Base-by-base conservation (phyloP, 1,140 invertebrate species). In the Drosophila melanica region DNA sequence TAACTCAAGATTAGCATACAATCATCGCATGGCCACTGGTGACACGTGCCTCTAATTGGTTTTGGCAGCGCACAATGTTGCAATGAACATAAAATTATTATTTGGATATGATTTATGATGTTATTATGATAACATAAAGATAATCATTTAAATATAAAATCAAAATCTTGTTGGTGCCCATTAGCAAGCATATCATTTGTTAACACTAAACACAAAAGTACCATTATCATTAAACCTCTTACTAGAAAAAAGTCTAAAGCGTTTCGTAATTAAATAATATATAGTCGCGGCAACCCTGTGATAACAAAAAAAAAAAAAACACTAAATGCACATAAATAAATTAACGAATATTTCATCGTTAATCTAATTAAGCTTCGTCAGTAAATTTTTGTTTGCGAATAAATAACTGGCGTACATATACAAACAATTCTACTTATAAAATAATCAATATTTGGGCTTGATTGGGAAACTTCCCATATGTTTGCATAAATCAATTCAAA, bases 1-100 rank as follows among this genome's bases (percentile, higher is more conserved):
- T 23, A 53, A 50, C 35, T n/a, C 33, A 27, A 51, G 23, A 44
- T 44, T 20, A 60, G 50, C 65, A 27, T 68, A 51, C 41, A 68
- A 47, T 60, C 45, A 55, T 16, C 45, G 20, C 41, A 30, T 30
- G 23, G 16, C 14, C 27, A 27, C 6, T 5, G 4, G 27, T 7
- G 27, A 27, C 27, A 16, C 44, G 9, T n/a, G 16, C 16, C 14
- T n/a, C n/a, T 59, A 66, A 72, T 58, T 53, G 62, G 16, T 4
- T 30, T 16, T 4, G 12, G 23, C 62, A 65, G 35, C 8, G 9
- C 7, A 50, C 20, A 45, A 54, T 47, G 42, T 54, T 62, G 23
- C 23, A 33, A 14, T 9, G 60, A 9, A 42, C 23, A 63, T 20
- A 14, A 14, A 30, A 16, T 10, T 47, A 18, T 45, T n/a, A 11